Conservation (phyloP, 92 coral and sea anemone genomes). For the Metridium senile region DNA sequence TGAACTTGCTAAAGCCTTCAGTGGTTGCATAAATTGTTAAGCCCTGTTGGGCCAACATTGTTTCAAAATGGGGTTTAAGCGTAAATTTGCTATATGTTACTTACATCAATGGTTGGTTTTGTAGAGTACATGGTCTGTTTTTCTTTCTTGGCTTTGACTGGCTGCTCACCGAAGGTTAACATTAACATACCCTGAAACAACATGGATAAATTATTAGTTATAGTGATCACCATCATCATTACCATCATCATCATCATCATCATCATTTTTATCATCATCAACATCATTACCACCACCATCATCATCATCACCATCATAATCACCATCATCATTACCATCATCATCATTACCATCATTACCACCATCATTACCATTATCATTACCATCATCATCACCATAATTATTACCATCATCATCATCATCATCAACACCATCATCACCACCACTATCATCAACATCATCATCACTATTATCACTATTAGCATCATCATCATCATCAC, state of each 20-base stretch:
- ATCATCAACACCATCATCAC: not conserved
- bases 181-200: slow-evolving; percentile 73
- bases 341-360: not conserved
- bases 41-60: no score
- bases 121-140: slow-evolving; percentile 76
- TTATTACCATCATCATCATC: not conserved
- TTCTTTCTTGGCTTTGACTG: slow-evolving; percentile 70
- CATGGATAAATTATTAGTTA: not conserved
- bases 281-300: not conserved
- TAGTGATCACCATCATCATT: not conserved
- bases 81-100: no score
- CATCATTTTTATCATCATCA: not conserved
- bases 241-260: not conserved
- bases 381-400: not conserved
- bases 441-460: not conserved
- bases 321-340: not conserved
- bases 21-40: no score
- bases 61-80: no score
- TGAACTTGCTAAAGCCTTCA: no score
- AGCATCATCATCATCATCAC: not conserved
- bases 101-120: slow-evolving; percentile 89
- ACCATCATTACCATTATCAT: not conserved
- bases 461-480: not conserved
- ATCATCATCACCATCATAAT: not conserved
- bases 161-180: slow-evolving; percentile 72